phyloP scores from a whole-genome alignment of 2,888 invertebrate genomes.

The Acrobasis repandana region DNA sequence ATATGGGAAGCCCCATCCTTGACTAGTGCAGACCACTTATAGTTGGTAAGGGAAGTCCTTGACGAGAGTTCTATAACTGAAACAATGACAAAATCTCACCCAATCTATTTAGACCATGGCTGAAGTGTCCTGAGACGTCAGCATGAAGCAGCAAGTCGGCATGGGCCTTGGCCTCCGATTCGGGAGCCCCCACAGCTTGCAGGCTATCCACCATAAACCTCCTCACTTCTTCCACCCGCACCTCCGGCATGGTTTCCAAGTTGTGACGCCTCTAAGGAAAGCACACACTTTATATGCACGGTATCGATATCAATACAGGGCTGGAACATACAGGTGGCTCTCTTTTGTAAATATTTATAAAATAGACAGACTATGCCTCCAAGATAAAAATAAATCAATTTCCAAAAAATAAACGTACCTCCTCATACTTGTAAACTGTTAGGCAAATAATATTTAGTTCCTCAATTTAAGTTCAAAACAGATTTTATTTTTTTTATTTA shows the following conservation, averaged over 20 bases:
- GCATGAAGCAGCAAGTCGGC: conserved; percentile 87
- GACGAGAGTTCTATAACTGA: too few species aligned
- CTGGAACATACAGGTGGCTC: neutral
- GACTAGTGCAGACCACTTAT: too few species aligned
- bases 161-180: conserved; percentile 82
- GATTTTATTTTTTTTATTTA: too few species aligned
- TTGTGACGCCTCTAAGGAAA: conserved; percentile 27
- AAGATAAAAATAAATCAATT: too few species aligned
- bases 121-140: conserved; percentile 92
- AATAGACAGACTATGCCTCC: too few species aligned
- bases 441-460: too few species aligned
- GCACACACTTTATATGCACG: conserved; percentile 11
- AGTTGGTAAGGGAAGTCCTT: too few species aligned
- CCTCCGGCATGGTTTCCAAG: conserved; percentile 58
- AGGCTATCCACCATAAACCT: conserved; percentile 85
- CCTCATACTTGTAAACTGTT: too few species aligned
- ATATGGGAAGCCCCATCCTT: too few species aligned
- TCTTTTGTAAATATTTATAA: neutral
- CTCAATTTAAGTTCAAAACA: too few species aligned
- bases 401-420: too few species aligned
- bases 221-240: conserved; percentile 77
- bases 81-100: conserved; percentile 65
- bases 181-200: conserved; percentile 81
- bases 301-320: neutral
- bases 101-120: conserved; percentile 93